These are phyloP conservation scores for Tortrix viridana DNA, from an alignment of 2,888 invertebrate genomes.

Conservation along the genomic window DNA sequence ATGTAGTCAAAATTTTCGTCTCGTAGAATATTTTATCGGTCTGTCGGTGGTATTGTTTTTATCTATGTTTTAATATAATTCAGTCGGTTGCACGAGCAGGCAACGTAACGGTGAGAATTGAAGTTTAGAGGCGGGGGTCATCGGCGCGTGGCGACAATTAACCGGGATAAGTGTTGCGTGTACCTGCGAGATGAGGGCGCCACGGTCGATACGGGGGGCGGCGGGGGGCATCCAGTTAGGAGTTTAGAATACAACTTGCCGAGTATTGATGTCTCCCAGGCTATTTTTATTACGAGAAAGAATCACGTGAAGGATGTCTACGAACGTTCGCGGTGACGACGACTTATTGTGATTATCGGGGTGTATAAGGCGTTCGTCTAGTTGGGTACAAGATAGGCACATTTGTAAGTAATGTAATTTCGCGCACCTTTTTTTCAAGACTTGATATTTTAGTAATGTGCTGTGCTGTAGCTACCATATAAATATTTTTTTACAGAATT, in stretches of 20 bases:
- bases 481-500: too few relatives aligned
- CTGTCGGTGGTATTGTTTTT: constrained; percentile 30
- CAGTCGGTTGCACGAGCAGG: constrained; percentile 36
- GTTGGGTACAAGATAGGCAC: constrained; percentile 36
- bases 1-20: constrained; percentile 33
- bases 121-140: constrained; percentile 64
- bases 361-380: constrained; percentile 34
- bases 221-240: constrained; percentile 68
- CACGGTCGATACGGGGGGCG: constrained; percentile 76
- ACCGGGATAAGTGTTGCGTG: constrained; percentile 82
- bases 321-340: constrained; percentile 37
- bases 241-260: constrained; percentile 79
- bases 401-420: constrained; percentile 2
- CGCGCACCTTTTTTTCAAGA: neutral
- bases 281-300: constrained; percentile 56
- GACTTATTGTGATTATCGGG: constrained; percentile 46
- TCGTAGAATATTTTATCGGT: constrained; percentile 31
- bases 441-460: too few relatives aligned
- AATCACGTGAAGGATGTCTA: constrained; percentile 47
- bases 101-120: constrained; percentile 53
- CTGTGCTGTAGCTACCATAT: too few relatives aligned
- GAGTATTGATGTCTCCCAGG: constrained; percentile 70
- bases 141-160: constrained; percentile 82
- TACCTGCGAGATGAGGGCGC: constrained; percentile 82
- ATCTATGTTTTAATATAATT: constrained; percentile 21